Conservation (phyloP, 2,797 vertebrate species). For the Rhynchonycteris naso region DNA sequence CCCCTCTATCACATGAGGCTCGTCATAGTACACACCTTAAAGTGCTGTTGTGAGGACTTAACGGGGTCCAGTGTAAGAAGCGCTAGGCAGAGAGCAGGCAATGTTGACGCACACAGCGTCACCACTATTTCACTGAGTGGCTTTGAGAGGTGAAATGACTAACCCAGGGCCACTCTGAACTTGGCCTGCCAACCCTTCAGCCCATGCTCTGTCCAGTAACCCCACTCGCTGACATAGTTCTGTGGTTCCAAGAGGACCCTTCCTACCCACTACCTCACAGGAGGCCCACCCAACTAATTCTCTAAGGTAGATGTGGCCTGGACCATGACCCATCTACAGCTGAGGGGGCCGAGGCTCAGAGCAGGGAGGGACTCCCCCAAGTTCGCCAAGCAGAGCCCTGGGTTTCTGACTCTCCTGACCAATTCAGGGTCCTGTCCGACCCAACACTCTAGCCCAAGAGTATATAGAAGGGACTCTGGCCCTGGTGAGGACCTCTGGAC, state of each 20-base stretch:
- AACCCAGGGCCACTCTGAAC: not conserved
- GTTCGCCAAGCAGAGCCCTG: not conserved
- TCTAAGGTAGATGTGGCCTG: not conserved
- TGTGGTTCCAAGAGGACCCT: not conserved
- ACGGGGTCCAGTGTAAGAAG: not conserved
- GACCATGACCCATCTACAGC: not conserved
- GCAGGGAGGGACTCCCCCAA: not conserved
- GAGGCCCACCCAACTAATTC: not conserved
- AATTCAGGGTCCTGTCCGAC: rapidly evolving
- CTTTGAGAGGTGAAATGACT: not conserved
- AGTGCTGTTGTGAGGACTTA: not conserved
- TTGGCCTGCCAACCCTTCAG: not conserved
- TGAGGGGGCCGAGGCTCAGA: not conserved
- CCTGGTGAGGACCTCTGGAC: rapidly evolving
- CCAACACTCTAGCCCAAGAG: not conserved
- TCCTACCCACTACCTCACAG: not conserved
- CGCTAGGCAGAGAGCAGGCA: not conserved
- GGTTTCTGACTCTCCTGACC: not conserved
- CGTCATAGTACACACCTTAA: rapidly evolving
- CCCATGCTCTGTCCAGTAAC: rapidly evolving
- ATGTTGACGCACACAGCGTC: rapidly evolving
- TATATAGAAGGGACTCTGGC: not conserved
- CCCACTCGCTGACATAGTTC: not conserved
- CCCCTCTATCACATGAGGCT: not conserved
- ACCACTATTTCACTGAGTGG: rapidly evolving